phyloP scores from a whole-genome alignment of 2,888 invertebrate species.

The Drosophila bunnanda region DNA sequence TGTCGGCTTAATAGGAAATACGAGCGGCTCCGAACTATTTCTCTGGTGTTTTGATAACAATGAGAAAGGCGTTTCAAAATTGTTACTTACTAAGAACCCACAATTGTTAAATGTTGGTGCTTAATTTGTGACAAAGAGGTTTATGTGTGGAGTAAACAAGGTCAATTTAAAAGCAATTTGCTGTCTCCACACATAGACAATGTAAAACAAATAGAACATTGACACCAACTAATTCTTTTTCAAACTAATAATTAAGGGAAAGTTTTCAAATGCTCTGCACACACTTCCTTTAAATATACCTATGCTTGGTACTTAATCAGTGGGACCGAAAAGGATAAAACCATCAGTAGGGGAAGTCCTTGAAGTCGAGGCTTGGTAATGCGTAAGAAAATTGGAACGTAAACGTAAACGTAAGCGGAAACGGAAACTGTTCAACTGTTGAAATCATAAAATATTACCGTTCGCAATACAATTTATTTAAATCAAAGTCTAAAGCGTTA shows the following conservation, averaged over 20 bases:
- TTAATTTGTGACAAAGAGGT: neutral
- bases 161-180: neutral
- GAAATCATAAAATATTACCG: slow-evolving; percentile 80
- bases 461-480: slow-evolving; percentile 83
- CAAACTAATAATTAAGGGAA: slow-evolving; percentile 2
- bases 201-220: neutral
- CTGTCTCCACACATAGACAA: neutral
- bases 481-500: slow-evolving; percentile 83
- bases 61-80: neutral
- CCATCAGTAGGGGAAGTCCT: slow-evolving; percentile 33
- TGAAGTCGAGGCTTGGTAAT: slow-evolving; percentile 19
- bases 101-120: neutral
- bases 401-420: slow-evolving; percentile 51
- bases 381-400: slow-evolving; percentile 62
- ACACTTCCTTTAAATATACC: slow-evolving; percentile 44
- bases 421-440: slow-evolving; percentile 56
- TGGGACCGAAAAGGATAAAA: slow-evolving; percentile 35
- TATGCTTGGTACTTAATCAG: slow-evolving; percentile 63
- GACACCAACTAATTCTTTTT: neutral
- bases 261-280: slow-evolving; percentile 11
- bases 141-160: neutral
- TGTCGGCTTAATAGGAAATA: slow-evolving; percentile 19
- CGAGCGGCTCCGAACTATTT: neutral
- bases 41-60: neutral
- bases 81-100: neutral